A percentile compares a stretch with the other conserved stretches of the same genome.
These are phyloP conservation scores for Sesia bembeciformis DNA, from an alignment of 2,888 invertebrate genomes.

Conservation along the genomic window DNA sequence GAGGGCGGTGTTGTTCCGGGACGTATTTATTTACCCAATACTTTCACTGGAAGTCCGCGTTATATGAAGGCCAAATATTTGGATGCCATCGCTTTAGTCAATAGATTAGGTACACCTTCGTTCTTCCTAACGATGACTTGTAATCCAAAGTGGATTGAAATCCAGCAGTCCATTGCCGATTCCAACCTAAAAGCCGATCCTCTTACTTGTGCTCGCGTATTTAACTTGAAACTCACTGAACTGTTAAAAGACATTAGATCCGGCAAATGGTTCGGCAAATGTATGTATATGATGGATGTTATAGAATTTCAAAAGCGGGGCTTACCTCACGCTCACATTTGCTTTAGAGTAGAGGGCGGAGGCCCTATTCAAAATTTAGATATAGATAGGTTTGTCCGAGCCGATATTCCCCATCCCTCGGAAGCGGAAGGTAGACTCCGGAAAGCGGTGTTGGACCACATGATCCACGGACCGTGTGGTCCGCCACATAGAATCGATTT, in stretches of 20 bases:
- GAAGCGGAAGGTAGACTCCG: neutral
- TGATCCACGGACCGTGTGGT: conserved; percentile 10
- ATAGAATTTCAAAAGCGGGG: conserved; percentile 7
- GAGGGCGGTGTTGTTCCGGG: conserved; percentile 2
- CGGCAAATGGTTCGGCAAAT: conserved; percentile 3
- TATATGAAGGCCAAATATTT: conserved; percentile 5
- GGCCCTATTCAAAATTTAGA: conserved; percentile 3
- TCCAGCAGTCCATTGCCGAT: neutral
- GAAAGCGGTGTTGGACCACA: conserved; percentile 3
- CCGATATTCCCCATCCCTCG: neutral
- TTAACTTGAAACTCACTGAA: neutral
- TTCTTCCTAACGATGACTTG: conserved; percentile 1
- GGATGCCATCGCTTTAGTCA: conserved; percentile 6
- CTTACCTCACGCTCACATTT: conserved; percentile 3
- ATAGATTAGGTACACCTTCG: conserved; percentile 3
- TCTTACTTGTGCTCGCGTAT: neutral
- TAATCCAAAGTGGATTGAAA: conserved; percentile 4
- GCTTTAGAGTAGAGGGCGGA: conserved; percentile 2
- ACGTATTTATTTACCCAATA: conserved; percentile 3
- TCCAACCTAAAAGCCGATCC: neutral
- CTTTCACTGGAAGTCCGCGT: conserved; percentile 5
- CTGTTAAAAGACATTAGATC: neutral
- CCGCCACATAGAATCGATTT: conserved; percentile 2
- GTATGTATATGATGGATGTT: conserved; percentile 3
- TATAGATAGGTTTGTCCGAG: conserved; percentile 4